Evolutionary conservation across 1,140 invertebrate species (phyloP).

Genomic region (Hycleus phaleratus): DNA sequence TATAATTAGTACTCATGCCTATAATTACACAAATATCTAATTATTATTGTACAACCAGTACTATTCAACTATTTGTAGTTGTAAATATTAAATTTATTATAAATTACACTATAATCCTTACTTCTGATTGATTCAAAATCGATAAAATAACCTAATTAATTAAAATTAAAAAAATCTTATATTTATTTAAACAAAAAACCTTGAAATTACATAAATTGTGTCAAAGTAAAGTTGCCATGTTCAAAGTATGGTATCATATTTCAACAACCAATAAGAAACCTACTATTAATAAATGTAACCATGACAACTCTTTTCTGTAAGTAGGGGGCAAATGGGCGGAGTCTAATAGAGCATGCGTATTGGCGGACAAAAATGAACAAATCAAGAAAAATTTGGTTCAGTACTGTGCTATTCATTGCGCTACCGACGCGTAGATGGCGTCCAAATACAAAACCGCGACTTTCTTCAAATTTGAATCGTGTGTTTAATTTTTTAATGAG

Average conservation of each 20-base stretch:
- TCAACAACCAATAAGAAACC: conserved; percentile 16
- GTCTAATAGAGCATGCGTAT: background rate
- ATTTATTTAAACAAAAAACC: background rate
- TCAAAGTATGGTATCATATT: conserved; percentile 19
- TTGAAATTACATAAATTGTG: background rate
- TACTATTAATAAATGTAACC: conserved; percentile 21
- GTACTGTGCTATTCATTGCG: background rate
- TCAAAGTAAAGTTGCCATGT: conserved; percentile 13
- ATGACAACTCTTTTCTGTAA: conserved; percentile 7
- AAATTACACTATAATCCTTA: no score
- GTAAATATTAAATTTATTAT: no score
- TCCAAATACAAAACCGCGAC: no score
- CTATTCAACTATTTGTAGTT: no score
- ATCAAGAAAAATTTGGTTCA: background rate
- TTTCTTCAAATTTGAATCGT: no score
- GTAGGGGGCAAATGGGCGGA: background rate
- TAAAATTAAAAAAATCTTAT: no score
- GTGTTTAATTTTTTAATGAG: no score
- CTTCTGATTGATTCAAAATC: no score
- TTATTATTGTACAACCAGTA: no score
- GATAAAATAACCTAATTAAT: no score
- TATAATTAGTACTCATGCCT: no score
- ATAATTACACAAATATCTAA: no score
- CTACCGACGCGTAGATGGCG: background rate
- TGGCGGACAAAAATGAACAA: background rate